Conservation (phyloP, 2,797 vertebrate genomes). For the Remorina albescens region DNA sequence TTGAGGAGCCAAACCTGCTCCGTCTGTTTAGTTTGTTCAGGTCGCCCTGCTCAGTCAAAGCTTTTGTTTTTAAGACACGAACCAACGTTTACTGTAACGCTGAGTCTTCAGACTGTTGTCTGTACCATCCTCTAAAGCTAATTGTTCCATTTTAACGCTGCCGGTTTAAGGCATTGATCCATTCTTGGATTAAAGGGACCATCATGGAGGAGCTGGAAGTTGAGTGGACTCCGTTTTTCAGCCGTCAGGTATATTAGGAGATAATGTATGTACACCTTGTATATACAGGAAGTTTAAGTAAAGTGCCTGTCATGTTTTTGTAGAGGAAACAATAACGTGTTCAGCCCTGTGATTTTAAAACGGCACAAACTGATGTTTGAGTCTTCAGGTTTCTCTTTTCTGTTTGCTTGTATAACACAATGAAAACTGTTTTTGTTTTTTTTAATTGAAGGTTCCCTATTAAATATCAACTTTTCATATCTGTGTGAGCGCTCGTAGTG, state of each 20-base stretch:
- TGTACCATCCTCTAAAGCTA: neutral
- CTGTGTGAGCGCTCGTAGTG: neutral
- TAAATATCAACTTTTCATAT: constrained; percentile 37
- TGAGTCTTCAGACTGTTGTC: neutral
- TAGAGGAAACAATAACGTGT: constrained; percentile 30
- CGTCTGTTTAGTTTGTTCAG: neutral
- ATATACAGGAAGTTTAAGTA: constrained; percentile 16
- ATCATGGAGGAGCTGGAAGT: constrained; percentile 7
- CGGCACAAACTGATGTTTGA: constrained; percentile 9
- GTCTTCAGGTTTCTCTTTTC: constrained; percentile 8
- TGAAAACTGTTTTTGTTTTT: constrained; percentile 37
- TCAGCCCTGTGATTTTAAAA: constrained; percentile 17
- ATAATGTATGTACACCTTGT: constrained; percentile 1
- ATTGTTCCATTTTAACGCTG: constrained; percentile 14
- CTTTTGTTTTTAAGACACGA: neutral
- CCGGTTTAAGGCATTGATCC: constrained; percentile 13
- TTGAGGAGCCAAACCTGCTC: neutral
- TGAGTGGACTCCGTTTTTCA: neutral
- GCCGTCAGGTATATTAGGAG: neutral
- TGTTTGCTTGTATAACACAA: constrained; percentile 28
- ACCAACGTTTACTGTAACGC: neutral
- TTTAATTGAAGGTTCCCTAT: constrained; percentile 37
- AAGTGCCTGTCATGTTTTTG: constrained; percentile 71
- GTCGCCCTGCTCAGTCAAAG: neutral
- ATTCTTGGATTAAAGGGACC: constrained; percentile 39